Base-by-base conservation (phyloP, 2,113 vertebrate genomes). In the Phrynosoma blainvillii region DNA sequence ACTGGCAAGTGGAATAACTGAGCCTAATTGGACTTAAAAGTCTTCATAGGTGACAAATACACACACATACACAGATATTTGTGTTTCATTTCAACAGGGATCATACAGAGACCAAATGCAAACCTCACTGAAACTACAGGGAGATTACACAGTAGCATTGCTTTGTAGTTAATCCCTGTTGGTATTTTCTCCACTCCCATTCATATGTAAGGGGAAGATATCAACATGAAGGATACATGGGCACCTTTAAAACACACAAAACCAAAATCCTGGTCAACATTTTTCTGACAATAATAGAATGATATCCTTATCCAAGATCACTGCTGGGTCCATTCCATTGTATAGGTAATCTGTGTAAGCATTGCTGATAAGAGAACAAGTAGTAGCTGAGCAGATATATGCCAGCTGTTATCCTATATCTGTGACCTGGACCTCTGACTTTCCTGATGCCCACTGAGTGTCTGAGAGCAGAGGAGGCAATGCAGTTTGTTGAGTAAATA, bases 11-110 rank as follows among this genome's bases (percentile, higher is more conserved):
- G 82, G 25, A 68, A 82, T 87, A 89, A 81, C 54, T 92, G 79
- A 93, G 90, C 85, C 86, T 86, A 89, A 42, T 91, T 79, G 66
- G 80, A 87, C 59, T 18, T 62, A 66, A 59, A 84, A 52, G 77
- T 84, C 10, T 68, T 68, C 82, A 40, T 47, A 70, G 18, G 85
- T 80, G 89, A 70, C 88, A 91, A 40, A 20, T 47, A 83, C 68
- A 71, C 0, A 10, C 81, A 79, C 42, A 77, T 6, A 9, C 56
- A 56, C 5, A 30, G 27, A 71, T 10, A 71, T 71, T 68, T 76
- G 71, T 36, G 85, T 80, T 82, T 79, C 30, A 80, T 87, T 80
- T 80, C 77, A 77, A 54, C 23, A 71, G 18, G 70, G 25, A 73
- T 30, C 36, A 62, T 42, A 18, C 52, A 81, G 65, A 16, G 70